Evolutionary conservation across 2,888 invertebrate species (phyloP).

Genomic region (Tiphia femorata): DNA sequence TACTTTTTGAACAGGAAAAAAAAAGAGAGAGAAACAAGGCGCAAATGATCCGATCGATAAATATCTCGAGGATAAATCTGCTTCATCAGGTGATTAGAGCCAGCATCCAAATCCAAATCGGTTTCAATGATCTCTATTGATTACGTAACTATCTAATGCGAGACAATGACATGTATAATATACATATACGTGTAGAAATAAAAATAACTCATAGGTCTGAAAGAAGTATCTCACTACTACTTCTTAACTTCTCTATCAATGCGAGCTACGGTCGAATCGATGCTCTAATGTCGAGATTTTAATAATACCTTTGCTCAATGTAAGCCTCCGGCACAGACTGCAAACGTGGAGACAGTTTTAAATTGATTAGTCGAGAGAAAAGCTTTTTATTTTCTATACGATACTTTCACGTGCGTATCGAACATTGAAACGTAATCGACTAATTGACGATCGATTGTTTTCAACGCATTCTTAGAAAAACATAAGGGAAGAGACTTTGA

Average conservation of each 20-base stretch:
- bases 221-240: conserved; percentile 27
- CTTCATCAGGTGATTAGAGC: no score
- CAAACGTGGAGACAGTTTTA: conserved; percentile 51
- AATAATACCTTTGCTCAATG: conserved; percentile 51
- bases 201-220: conserved; percentile 12
- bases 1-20: no score
- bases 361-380: not conserved
- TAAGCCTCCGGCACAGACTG: conserved; percentile 52
- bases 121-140: no score
- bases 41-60: no score
- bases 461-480: no score
- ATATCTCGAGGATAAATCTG: no score
- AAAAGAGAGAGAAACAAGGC: no score
- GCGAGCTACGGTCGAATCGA: conserved; percentile 38
- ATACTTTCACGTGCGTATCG: not conserved
- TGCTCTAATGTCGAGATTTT: conserved; percentile 40
- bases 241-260: conserved; percentile 23
- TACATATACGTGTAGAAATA: conserved; percentile 15
- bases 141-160: conserved; percentile 14
- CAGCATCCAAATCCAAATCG: no score
- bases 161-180: conserved; percentile 6
- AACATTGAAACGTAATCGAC: no score
- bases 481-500: no score
- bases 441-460: no score
- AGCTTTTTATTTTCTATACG: not conserved